Conservation (phyloP, 2,113 vertebrate genomes). For the Corapipo altera region DNA sequence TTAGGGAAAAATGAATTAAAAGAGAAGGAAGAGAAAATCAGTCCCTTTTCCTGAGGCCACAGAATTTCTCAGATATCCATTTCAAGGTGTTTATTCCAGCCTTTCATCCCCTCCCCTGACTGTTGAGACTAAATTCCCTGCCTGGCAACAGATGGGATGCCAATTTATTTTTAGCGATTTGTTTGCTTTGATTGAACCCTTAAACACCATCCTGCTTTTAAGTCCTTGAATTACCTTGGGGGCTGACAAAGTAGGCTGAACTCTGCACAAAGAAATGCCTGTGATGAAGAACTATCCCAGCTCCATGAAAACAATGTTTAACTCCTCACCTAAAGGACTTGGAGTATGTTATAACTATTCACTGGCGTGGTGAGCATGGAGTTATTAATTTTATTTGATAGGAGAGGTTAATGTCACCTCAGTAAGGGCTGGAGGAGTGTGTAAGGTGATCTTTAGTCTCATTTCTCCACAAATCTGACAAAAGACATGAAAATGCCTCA, state of each 20-base stretch:
- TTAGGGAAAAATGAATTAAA: not conserved
- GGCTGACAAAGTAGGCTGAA: not conserved
- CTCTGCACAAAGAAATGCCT: not conserved
- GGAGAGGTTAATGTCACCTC: not conserved
- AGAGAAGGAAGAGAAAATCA: conserved; percentile 12
- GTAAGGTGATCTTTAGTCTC: not conserved
- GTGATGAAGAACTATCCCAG: not conserved
- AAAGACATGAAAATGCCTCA: not conserved
- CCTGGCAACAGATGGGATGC: conserved; percentile 26
- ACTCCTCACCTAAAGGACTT: not conserved
- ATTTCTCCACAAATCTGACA: not conserved
- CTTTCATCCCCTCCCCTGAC: conserved; percentile 28
- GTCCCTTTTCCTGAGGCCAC: not conserved
- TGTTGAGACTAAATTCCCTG: not conserved
- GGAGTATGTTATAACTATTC: rapidly evolving
- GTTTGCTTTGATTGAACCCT: conserved; percentile 40
- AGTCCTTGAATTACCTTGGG: not conserved
- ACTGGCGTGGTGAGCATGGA: rapidly evolving
- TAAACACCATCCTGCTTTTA: not conserved
- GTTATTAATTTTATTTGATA: not conserved
- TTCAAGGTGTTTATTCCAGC: conserved; percentile 44
- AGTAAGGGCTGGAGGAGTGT: not conserved
- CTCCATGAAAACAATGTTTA: rapidly evolving
- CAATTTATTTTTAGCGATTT: conserved; percentile 40
- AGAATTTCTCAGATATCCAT: conserved; percentile 34